phyloP scores from a whole-genome alignment of 2,888 invertebrate genomes.

The Scrobipalpa atriplicella region DNA sequence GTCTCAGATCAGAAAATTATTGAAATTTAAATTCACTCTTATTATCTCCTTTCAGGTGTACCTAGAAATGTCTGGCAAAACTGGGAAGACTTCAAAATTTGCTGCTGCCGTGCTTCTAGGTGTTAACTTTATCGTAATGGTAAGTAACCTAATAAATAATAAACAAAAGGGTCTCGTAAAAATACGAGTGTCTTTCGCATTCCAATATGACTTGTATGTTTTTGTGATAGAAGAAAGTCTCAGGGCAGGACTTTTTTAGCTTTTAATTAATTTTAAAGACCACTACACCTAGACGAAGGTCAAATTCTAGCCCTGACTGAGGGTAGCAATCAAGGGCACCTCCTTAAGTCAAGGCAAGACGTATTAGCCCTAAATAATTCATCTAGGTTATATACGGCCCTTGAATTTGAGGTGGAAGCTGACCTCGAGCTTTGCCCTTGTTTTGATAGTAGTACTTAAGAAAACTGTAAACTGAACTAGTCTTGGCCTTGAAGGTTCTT shows the following conservation, averaged over 20 bases:
- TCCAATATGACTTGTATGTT: no score
- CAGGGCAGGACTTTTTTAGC: no score
- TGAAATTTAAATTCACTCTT: no score
- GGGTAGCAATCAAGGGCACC: constrained; percentile 1
- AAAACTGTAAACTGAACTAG: neutral
- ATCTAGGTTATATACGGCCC: constrained; percentile 12
- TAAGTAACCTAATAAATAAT: constrained; percentile 31
- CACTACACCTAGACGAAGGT: neutral
- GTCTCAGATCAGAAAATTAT: no score
- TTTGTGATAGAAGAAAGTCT: no score
- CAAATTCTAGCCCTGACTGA: neutral
- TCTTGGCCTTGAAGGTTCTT: neutral
- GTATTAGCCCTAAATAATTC: constrained; percentile 23
- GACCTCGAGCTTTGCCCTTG: neutral
- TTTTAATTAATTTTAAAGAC: neutral
- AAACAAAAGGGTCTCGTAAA: no score
- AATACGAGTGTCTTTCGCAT: no score
- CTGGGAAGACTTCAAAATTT: constrained; percentile 33
- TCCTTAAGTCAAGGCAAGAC: constrained; percentile 16
- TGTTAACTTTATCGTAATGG: constrained; percentile 36
- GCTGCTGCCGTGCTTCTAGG: constrained; percentile 33
- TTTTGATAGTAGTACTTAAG: neutral
- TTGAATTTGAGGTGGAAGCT: neutral
- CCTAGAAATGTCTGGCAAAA: constrained; percentile 34
- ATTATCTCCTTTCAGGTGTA: neutral